phyloP scores from a whole-genome alignment of 2,113 vertebrate species.

The Potamarius usumacintae region DNA sequence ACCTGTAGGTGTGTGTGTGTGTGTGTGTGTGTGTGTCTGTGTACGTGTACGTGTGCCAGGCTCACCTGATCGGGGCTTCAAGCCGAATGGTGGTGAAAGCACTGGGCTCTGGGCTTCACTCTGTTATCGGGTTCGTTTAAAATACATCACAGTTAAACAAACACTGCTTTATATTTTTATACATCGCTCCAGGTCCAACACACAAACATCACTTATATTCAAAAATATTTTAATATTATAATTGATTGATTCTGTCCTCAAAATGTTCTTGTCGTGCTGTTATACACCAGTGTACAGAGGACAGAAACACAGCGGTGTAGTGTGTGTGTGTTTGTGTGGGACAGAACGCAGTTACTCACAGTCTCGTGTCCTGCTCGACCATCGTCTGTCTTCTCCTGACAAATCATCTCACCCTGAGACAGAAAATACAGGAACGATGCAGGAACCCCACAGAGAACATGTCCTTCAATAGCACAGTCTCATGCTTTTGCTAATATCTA shows the following conservation, averaged over 20 bases:
- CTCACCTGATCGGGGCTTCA: constrained; percentile 94
- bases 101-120: constrained; percentile 70
- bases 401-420: constrained; percentile 41
- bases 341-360: constrained; percentile 27
- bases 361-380: constrained; percentile 7
- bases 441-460: background rate
- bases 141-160: background rate
- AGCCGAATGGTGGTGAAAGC: constrained; percentile 79
- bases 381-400: constrained; percentile 29
- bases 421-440: background rate
- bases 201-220: background rate
- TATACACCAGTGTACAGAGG: background rate
- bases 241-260: background rate
- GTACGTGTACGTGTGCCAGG: background rate
- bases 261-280: background rate
- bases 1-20: background rate
- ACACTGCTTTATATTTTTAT: background rate
- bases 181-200: background rate
- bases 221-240: background rate
- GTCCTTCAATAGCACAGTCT: background rate
- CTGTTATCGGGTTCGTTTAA: constrained; percentile 62
- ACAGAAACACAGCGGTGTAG: background rate
- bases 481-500: background rate
- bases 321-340: background rate
- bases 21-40: background rate